Percentiles rank a stretch among this genome's conserved stretches.
Evolutionary conservation across 2,888 invertebrate genomes (phyloP).

Genomic region (Orthosia gothica): DNA sequence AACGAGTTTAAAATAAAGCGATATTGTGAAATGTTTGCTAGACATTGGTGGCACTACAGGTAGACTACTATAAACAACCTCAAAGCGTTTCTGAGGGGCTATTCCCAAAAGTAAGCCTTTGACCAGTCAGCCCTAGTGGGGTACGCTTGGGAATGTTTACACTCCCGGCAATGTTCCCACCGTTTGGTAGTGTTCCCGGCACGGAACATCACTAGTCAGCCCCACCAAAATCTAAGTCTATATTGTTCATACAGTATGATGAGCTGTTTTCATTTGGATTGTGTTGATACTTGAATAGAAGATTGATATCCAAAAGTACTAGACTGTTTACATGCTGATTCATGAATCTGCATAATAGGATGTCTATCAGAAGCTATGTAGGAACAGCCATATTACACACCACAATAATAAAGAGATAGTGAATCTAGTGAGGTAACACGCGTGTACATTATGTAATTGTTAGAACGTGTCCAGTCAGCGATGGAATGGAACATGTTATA

Average conservation of each 20-base stretch:
- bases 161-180: too few species aligned
- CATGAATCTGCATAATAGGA: background rate
- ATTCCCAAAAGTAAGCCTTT: background rate
- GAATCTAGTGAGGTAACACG: constrained; percentile 28
- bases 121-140: background rate
- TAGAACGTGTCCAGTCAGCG: constrained; percentile 40
- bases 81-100: background rate
- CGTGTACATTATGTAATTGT: constrained; percentile 27
- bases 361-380: background rate
- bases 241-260: too few species aligned
- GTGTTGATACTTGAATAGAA: too few species aligned
- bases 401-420: constrained; percentile 27
- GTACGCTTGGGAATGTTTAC: too few species aligned
- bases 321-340: background rate
- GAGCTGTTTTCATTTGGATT: too few species aligned
- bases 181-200: too few species aligned
- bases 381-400: background rate
- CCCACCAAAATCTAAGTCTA: too few species aligned
- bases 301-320: too few species aligned
- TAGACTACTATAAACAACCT: background rate
- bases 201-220: too few species aligned
- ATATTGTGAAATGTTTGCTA: background rate
- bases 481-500: constrained; percentile 44
- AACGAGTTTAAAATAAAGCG: constrained; percentile 13
- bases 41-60: background rate